Conservation (phyloP, 53 echinoderm and acorn worm genomes). For the Actinopyga echinites region DNA sequence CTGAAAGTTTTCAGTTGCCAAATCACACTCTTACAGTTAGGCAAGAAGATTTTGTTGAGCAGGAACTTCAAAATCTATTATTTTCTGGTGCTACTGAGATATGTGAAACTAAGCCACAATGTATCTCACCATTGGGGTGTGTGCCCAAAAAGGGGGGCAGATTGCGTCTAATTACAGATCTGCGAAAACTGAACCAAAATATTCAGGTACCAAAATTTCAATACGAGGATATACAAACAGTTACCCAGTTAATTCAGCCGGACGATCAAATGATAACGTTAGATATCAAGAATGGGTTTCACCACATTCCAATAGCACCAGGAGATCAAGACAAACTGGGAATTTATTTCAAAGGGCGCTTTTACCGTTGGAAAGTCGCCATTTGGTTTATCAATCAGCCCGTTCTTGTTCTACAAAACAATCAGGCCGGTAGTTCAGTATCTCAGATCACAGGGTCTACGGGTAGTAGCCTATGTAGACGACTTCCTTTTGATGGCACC, state of each 20-base stretch:
- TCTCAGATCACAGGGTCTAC: not conserved
- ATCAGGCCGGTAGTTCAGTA: slow-evolving; percentile 15
- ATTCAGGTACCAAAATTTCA: slow-evolving; percentile 37
- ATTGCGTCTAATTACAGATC: slow-evolving; percentile 26
- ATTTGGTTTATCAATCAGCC: slow-evolving; percentile 38
- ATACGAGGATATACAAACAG: slow-evolving; percentile 43
- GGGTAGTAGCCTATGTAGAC: slow-evolving; percentile 49
- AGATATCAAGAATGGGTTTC: slow-evolving; percentile 59
- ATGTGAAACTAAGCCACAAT: not conserved
- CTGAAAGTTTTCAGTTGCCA: too few species aligned
- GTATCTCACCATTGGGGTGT: slow-evolving; percentile 26
- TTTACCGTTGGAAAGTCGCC: slow-evolving; percentile 25
- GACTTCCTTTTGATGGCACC: slow-evolving; percentile 46
- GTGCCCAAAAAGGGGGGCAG: slow-evolving; percentile 33
- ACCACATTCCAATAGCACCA: slow-evolving; percentile 43
- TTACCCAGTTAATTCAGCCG: not conserved
- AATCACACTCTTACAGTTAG: not conserved
- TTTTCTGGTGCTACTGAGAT: not conserved
- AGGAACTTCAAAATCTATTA: not conserved
- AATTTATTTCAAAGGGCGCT: not conserved
- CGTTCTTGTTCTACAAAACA: slow-evolving; percentile 37
- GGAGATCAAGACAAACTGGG: slow-evolving; percentile 28
- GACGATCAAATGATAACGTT: slow-evolving; percentile 37
- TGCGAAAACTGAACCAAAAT: slow-evolving; percentile 25
- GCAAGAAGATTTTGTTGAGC: not conserved